phyloP scores from a whole-genome alignment of 2,113 vertebrate genomes.

The Rhinoderma darwinii region DNA sequence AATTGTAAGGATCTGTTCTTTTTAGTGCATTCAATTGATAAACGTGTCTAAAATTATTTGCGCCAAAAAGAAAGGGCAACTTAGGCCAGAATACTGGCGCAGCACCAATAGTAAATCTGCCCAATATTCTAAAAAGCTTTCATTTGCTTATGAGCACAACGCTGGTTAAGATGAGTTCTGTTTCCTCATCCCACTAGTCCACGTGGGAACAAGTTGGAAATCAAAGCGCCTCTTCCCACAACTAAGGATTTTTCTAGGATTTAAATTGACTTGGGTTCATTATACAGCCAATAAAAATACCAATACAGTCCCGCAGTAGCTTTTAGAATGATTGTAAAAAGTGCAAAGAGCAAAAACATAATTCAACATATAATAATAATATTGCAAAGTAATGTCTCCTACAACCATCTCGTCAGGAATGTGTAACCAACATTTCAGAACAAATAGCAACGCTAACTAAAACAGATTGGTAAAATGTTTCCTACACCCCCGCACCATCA shows the following conservation, averaged over 20 bases:
- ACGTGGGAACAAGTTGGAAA: conserved; percentile 16
- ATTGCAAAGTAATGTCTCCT: background rate
- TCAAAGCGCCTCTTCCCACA: background rate
- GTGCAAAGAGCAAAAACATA: background rate
- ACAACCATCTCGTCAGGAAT: conserved; percentile 16
- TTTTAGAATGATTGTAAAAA: background rate
- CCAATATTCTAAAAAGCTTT: background rate
- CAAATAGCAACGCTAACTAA: conserved; percentile 30
- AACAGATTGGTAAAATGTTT: conserved; percentile 3
- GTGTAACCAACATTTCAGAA: conserved; percentile 30
- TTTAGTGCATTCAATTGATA: too few species aligned
- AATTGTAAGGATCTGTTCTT: too few species aligned
- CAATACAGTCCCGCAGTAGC: background rate
- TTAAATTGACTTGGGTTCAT: background rate
- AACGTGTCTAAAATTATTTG: too few species aligned
- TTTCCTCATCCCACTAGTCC: background rate
- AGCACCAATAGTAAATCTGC: too few species aligned
- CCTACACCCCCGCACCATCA: conserved; percentile 34
- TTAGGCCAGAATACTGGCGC: too few species aligned
- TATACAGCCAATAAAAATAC: conserved; percentile 17
- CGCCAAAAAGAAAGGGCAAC: too few species aligned
- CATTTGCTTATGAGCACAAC: background rate
- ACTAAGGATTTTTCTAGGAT: conserved; percentile 11
- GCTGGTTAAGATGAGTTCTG: background rate
- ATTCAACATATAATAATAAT: conserved; percentile 11